Percentiles rank a stretch among this genome's conserved stretches.
These are phyloP conservation scores for Simalia tracyae DNA, from an alignment of 2,797 vertebrate species.

Conservation along the genomic window DNA sequence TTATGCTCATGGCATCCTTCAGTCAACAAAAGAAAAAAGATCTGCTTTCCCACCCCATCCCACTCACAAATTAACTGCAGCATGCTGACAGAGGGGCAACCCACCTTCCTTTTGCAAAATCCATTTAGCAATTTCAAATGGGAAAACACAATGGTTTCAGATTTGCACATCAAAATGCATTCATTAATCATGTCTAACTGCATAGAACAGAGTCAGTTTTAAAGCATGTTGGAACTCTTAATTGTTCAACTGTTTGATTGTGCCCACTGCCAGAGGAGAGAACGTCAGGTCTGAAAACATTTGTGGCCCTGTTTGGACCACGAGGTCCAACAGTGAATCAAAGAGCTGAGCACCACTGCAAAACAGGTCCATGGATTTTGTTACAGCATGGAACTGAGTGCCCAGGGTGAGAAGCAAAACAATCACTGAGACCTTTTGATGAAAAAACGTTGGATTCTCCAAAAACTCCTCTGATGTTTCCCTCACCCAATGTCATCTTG, in stretches of 20 bases:
- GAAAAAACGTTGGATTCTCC: background rate
- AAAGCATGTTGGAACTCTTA: background rate
- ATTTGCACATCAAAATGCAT: constrained; percentile 19
- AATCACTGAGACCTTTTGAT: no score
- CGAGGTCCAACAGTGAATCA: background rate
- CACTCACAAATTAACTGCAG: constrained; percentile 16
- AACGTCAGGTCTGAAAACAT: background rate
- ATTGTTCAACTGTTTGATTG: background rate
- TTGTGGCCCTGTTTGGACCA: background rate
- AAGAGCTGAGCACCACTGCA: background rate
- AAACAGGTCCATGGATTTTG: background rate
- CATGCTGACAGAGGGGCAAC: background rate
- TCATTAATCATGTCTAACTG: constrained; percentile 28
- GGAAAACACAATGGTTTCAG: constrained; percentile 12
- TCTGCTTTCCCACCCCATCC: constrained; percentile 1
- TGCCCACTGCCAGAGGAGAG: background rate
- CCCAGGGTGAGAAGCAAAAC: background rate
- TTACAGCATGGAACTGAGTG: no score
- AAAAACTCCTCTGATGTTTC: background rate
- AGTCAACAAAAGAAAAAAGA: constrained; percentile 17
- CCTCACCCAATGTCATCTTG: background rate
- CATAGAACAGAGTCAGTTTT: constrained; percentile 23
- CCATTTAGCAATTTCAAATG: constrained; percentile 21
- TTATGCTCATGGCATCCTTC: constrained; percentile 15
- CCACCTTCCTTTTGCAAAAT: constrained; percentile 32